A percentile compares a stretch with the other conserved stretches of the same genome.
Conservation (phyloP, 2,113 vertebrate genomes). For the Dendropsophus ebraccatus region DNA sequence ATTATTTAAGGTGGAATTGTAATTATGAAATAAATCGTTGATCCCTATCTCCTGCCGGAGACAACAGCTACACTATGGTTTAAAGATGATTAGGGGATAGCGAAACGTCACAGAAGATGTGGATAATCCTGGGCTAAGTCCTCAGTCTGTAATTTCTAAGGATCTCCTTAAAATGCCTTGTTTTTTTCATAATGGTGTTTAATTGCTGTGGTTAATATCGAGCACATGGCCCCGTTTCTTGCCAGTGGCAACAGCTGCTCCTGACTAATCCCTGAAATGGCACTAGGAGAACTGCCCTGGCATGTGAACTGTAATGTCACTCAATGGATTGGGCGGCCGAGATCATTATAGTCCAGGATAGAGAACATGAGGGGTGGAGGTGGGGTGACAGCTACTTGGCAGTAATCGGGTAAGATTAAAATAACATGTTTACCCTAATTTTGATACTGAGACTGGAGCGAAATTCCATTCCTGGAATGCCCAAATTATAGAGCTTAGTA, state of each 20-base stretch:
- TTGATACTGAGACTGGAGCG: neutral
- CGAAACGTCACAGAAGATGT: neutral
- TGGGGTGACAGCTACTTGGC: neutral
- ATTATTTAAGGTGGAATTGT: neutral
- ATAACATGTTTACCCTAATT: neutral
- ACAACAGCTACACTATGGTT: neutral
- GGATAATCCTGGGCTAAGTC: constrained; percentile 21
- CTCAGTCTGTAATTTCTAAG: neutral
- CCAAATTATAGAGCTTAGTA: neutral
- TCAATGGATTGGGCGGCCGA: neutral
- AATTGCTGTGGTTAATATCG: constrained; percentile 41
- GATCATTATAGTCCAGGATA: neutral
- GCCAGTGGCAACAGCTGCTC: constrained; percentile 20
- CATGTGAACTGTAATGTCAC: neutral
- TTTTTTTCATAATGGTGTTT: neutral
- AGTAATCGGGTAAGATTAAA: neutral
- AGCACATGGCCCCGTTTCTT: neutral
- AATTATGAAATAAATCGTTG: too few relatives aligned
- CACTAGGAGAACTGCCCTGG: neutral
- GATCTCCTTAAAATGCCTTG: constrained; percentile 14
- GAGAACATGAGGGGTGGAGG: neutral
- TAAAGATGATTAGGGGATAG: neutral
- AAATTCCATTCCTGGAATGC: neutral
- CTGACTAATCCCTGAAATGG: neutral
- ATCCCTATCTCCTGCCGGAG: neutral